Evolutionary conservation across 2,113 vertebrate species (phyloP), one percentile per base, ranked within the genome.

Genomic region (Motacilla tschutschensis): DNA sequence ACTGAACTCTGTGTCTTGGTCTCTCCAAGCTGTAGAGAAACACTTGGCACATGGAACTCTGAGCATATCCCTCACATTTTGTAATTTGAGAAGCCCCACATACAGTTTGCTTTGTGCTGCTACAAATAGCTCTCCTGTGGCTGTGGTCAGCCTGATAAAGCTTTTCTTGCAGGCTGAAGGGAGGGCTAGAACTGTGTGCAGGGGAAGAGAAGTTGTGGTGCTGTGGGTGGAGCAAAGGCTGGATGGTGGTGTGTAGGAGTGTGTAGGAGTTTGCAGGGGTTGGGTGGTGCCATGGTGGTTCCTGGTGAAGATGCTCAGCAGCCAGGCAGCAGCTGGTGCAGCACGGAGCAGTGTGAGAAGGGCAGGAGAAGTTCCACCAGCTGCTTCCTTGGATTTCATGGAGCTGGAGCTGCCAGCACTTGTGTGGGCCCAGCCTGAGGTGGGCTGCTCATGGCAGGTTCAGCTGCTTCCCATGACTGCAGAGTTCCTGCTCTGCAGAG

Each of bases 341-440:
- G 57, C 15, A 4, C 1, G 0, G 48, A 40, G 48, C 0, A 0
- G 13, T 15, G 18, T 5, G 51, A 54, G 85, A 70, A 79, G 33
- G 36, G 43, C 65, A 29, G 26, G 9, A 48, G 24, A 48, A 63
- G 44, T 70, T 44, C 47, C 1, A 6, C 35, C 85, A 53, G 84
- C 72, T 73, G n/a, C 58, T 79, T 74, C 73, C 50, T 53, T 63
- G 72, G 59, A 26, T 81, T 76, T 65, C 31, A 21, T 8, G 50
- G 73, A 83, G 41, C 53, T 25, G 17, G 24, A 10, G 74, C 66
- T 73, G 55, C 51, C 55, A 53, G 43, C 2, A 12, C 41, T 50
- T 24, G 59, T 4, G 3, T 40, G 5, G 1, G 28, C 44, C 17
- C 35, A 40, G 38, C 35, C 83, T 10, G 4, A 62, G 44, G 29